Percentiles rank a stretch among this genome's conserved stretches.
These are phyloP conservation scores for Acanthochromis polyacanthus DNA, from an alignment of 2,113 vertebrate genomes.

Conservation along the genomic window DNA sequence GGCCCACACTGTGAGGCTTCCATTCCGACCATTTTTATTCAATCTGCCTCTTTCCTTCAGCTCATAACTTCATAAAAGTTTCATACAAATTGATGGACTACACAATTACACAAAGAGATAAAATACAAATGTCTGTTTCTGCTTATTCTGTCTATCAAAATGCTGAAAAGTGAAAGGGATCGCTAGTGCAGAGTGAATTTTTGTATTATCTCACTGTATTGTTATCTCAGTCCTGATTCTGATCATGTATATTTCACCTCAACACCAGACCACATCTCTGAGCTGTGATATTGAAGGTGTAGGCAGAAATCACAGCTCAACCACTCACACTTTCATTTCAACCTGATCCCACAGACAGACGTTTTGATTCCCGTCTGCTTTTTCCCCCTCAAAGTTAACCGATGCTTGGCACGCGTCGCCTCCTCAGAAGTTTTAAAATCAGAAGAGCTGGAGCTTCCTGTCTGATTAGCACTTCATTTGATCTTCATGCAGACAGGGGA, in stretches of 20 bases:
- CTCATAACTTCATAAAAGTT: neutral
- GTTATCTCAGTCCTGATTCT: neutral
- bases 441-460: conserved; percentile 17
- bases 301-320: neutral
- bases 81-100: neutral
- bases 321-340: neutral
- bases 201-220: neutral
- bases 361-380: neutral
- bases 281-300: neutral
- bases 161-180: neutral
- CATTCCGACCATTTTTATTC: neutral
- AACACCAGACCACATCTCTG: neutral
- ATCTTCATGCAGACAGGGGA: conserved; percentile 37
- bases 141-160: neutral
- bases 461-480: conserved; percentile 56
- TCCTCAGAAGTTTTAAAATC: conserved; percentile 27
- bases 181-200: neutral
- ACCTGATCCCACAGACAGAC: neutral
- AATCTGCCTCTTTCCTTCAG: neutral
- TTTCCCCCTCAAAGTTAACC: neutral
- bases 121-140: neutral
- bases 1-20: neutral
- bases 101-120: neutral
- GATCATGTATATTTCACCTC: neutral
- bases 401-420: conserved; percentile 27